These are phyloP conservation scores for Anas flavirostris DNA, from an alignment of 2,797 vertebrate genomes.

Conservation along the genomic window DNA sequence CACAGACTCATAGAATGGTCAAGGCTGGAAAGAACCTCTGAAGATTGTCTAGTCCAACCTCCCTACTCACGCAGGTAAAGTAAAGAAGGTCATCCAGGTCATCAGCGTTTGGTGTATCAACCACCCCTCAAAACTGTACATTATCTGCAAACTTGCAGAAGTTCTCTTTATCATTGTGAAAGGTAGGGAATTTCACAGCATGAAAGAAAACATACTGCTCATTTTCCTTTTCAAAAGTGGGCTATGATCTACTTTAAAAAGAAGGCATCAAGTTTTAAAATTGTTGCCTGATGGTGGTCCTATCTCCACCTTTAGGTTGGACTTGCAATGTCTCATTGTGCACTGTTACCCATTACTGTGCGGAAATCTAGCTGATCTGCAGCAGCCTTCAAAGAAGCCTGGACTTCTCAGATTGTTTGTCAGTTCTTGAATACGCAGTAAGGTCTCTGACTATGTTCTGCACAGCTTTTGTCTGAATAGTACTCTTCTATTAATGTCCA, in stretches of 20 bases:
- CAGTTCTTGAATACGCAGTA: background rate
- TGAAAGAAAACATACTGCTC: background rate
- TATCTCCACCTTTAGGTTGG: background rate
- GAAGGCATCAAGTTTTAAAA: background rate
- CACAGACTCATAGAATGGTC: background rate
- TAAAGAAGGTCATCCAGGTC: background rate
- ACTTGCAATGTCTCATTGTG: background rate
- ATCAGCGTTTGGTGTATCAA: background rate
- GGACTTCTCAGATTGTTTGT: background rate
- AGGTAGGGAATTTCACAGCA: background rate
- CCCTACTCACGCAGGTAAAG: background rate
- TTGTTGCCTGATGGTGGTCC: rapidly evolving
- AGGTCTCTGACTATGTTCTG: background rate
- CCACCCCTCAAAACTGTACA: background rate
- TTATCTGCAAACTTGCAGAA: background rate
- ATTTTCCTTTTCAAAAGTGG: background rate
- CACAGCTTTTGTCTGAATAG: background rate
- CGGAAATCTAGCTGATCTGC: background rate
- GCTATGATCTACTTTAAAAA: background rate
- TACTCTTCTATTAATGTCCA: background rate
- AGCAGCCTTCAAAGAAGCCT: background rate
- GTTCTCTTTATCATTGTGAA: background rate
- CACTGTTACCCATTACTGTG: background rate
- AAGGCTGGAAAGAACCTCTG: background rate
- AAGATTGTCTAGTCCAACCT: background rate